Conservation (phyloP, 2,888 invertebrate genomes). For the Machimus atricapillus region DNA sequence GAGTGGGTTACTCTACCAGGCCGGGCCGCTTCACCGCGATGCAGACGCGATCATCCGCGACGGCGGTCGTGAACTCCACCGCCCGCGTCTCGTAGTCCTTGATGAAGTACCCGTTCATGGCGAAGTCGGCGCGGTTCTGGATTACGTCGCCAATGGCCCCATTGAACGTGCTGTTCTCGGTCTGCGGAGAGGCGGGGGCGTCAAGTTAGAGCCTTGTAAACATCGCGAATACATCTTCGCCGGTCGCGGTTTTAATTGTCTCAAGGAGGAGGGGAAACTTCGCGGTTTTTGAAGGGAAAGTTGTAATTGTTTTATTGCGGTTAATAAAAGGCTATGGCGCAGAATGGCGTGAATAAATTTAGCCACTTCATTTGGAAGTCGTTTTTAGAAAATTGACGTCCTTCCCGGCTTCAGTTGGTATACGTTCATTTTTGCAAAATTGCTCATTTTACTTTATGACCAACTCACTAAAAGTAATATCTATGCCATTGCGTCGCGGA, state of each 20-base stretch:
- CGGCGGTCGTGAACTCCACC: slow-evolving; percentile 46
- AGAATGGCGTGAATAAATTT: neutral
- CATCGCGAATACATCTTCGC: neutral
- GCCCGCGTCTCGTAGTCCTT: slow-evolving; percentile 48
- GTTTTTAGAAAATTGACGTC: neutral
- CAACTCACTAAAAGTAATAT: too few relatives aligned
- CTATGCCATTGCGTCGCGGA: neutral
- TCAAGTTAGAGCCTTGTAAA: neutral
- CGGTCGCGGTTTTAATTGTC: neutral
- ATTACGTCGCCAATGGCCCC: slow-evolving; percentile 49
- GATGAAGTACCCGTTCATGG: slow-evolving; percentile 46
- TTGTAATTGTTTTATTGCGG: neutral
- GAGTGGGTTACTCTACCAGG: slow-evolving; percentile 7
- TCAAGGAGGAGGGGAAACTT: neutral
- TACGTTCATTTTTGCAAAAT: neutral
- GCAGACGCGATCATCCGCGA: slow-evolving; percentile 48
- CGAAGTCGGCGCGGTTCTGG: slow-evolving; percentile 44
- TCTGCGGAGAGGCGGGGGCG: neutral
- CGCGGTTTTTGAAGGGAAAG: neutral
- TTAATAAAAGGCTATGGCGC: neutral
- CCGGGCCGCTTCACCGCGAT: slow-evolving; percentile 45
- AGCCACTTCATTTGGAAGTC: neutral
- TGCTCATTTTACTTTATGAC: neutral
- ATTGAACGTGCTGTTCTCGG: slow-evolving; percentile 42
- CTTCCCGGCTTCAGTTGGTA: neutral